Evolutionary conservation across 2,113 vertebrate species (phyloP).

Genomic region (Cygnus atratus): DNA sequence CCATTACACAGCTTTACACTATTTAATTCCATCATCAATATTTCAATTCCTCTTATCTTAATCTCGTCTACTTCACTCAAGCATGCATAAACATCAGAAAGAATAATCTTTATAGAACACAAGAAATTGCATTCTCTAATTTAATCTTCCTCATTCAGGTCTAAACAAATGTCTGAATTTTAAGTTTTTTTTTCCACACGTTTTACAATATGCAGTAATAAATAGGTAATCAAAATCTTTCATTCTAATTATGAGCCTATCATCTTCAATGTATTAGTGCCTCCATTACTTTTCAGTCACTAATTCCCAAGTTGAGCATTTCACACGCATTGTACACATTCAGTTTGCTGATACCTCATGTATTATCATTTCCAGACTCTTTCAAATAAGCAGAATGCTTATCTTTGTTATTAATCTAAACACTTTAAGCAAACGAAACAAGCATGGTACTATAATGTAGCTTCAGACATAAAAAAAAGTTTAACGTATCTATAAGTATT

Average conservation of each 20-base stretch:
- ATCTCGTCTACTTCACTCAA: neutral
- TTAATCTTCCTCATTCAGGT: neutral
- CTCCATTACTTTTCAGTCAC: neutral
- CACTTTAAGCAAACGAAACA: neutral
- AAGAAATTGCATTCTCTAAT: neutral
- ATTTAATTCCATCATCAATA: neutral
- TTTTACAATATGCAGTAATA: neutral
- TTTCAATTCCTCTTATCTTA: neutral
- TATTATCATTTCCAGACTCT: neutral
- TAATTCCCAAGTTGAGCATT: neutral
- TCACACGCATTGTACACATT: neutral
- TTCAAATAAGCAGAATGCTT: neutral
- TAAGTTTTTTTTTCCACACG: neutral
- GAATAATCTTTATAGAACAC: neutral
- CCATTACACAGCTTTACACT: neutral
- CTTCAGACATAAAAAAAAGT: neutral
- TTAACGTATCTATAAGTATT: neutral
- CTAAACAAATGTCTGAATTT: neutral
- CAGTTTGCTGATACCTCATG: neutral
- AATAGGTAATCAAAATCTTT: conserved; percentile 18
- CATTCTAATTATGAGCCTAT: neutral
- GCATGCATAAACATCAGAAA: neutral
- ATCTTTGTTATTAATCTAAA: neutral
- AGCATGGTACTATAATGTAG: neutral
- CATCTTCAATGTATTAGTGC: neutral